Percentiles rank a stretch among this genome's conserved stretches.
Evolutionary conservation across 2,797 vertebrate species (phyloP).

Genomic region (Schizothorax lantsangensis): DNA sequence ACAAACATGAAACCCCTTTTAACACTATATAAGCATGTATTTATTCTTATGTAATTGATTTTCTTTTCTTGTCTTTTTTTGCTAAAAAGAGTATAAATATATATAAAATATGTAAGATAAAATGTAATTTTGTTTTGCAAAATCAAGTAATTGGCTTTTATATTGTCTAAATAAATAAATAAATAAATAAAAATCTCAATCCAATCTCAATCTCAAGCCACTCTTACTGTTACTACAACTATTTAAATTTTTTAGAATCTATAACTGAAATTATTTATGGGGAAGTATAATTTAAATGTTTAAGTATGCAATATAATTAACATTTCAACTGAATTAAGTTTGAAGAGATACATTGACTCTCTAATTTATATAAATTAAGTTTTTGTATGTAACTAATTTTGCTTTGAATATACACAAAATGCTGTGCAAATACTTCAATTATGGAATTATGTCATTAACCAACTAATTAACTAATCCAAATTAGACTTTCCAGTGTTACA

Average conservation of each 20-base stretch:
- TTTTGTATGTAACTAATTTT: background rate
- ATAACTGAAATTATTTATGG: background rate
- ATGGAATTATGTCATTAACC: background rate
- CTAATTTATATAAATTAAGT: background rate
- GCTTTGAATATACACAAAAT: background rate
- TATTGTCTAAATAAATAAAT: background rate
- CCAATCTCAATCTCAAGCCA: too few relatives aligned
- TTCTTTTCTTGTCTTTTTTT: background rate
- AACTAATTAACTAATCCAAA: background rate
- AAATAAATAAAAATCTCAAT: too few relatives aligned
- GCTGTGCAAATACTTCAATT: background rate
- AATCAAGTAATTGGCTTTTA: background rate
- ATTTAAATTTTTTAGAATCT: background rate
- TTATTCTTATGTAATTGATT: background rate
- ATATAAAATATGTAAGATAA: background rate
- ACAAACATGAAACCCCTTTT: too few relatives aligned
- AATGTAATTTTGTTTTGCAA: too few relatives aligned
- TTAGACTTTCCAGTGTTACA: background rate
- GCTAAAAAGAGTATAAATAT: background rate
- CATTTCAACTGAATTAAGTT: too few relatives aligned
- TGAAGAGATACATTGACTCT: too few relatives aligned
- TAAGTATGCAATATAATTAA: too few relatives aligned
- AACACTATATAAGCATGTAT: background rate
- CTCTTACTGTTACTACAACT: too few relatives aligned
- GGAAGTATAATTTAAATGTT: background rate